These are phyloP conservation scores for Synaphobranchus kaupii DNA, from an alignment of 2,797 vertebrate species.

Conservation along the genomic window DNA sequence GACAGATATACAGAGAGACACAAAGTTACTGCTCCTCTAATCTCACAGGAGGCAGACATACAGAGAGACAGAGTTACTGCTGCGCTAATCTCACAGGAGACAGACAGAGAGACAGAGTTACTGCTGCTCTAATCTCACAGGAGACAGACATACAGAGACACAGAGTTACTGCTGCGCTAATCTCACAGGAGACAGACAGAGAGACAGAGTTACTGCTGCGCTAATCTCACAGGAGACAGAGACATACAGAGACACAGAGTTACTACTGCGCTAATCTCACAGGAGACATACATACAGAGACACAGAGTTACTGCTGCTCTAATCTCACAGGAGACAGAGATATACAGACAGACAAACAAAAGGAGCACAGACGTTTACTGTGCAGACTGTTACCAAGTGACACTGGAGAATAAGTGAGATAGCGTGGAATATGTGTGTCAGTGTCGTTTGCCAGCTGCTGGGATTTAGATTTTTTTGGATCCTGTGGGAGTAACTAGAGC, in stretches of 20 bases:
- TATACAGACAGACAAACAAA: not conserved
- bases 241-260: too few relatives aligned
- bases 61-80: not conserved
- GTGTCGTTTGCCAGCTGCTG: not conserved
- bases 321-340: not conserved
- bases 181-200: too few relatives aligned
- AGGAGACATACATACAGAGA: not conserved
- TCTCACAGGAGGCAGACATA: too few relatives aligned
- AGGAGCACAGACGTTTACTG: not conserved
- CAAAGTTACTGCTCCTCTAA: too few relatives aligned
- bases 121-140: too few relatives aligned
- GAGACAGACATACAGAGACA: not conserved
- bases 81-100: too few relatives aligned
- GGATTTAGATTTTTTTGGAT: not conserved
- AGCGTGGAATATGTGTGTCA: not conserved
- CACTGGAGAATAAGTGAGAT: not conserved
- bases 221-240: too few relatives aligned
- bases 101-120: not conserved
- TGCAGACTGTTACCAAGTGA: not conserved
- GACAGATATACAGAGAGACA: not conserved
- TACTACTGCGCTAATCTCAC: too few relatives aligned
- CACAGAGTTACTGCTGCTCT: not conserved
- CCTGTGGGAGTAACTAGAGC: not conserved
- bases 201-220: not conserved
- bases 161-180: too few relatives aligned